Evolutionary conservation across 2,113 vertebrate species (phyloP).

Genomic region (Marmota monax): DNA sequence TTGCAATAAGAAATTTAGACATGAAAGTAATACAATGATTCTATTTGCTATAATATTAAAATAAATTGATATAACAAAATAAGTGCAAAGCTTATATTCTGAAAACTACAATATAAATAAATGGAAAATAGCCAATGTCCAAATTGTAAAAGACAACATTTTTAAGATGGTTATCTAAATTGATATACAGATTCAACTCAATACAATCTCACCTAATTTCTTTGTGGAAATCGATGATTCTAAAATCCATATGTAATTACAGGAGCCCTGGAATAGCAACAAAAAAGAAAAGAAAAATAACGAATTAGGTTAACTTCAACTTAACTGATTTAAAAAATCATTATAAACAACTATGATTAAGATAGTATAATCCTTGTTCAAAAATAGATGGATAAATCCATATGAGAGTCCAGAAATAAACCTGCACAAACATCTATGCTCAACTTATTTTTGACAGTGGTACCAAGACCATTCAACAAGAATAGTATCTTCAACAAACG

Average conservation of each 20-base stretch:
- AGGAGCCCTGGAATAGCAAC: neutral
- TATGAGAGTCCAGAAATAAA: neutral
- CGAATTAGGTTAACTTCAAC: neutral
- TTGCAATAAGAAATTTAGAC: neutral
- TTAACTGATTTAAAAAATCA: neutral
- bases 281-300: neutral
- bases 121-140: neutral
- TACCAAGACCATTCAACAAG: neutral
- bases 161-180: neutral
- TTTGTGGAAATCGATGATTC: neutral
- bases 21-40: neutral
- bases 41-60: neutral
- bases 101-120: neutral
- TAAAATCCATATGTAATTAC: neutral
- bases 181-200: neutral
- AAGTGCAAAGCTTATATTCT: neutral
- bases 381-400: neutral
- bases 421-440: neutral
- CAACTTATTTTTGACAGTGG: neutral
- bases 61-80: neutral
- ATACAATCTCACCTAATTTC: neutral
- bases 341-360: neutral
- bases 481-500: neutral
- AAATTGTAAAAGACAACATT: neutral
- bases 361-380: neutral